Percentiles rank a stretch among this genome's conserved stretches.
These are phyloP conservation scores for Seriola rivoliana DNA, from an alignment of 2,113 vertebrate species.

Conservation along the genomic window DNA sequence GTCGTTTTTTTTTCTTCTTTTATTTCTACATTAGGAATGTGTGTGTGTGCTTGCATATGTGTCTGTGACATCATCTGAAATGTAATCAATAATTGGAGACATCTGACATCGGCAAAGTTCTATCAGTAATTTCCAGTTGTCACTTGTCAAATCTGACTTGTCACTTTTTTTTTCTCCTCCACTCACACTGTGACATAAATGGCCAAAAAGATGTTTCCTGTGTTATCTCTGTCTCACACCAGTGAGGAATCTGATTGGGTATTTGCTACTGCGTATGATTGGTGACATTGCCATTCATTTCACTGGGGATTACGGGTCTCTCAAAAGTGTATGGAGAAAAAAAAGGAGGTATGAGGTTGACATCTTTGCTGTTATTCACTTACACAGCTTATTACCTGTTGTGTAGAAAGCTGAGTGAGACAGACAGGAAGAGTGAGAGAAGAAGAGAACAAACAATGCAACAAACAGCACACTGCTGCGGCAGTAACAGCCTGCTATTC, in stretches of 20 bases:
- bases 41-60: background rate
- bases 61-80: conserved; percentile 42
- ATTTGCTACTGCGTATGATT: conserved; percentile 28
- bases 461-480: background rate
- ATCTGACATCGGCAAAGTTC: conserved; percentile 41
- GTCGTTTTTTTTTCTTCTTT: no score
- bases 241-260: conserved; percentile 65
- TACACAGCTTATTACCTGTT: background rate
- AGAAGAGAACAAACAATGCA: background rate
- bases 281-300: conserved; percentile 47
- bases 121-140: conserved; percentile 66
- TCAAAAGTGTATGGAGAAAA: conserved; percentile 4
- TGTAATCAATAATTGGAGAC: conserved; percentile 54
- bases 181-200: conserved; percentile 42
- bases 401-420: background rate
- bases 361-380: conserved; percentile 48
- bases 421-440: background rate
- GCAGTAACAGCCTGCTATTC: background rate
- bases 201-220: conserved; percentile 32
- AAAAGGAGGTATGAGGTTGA: conserved; percentile 6
- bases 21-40: background rate
- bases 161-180: background rate
- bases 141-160: conserved; percentile 40
- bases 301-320: conserved; percentile 27
- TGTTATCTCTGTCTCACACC: conserved; percentile 66